Conservation (phyloP, 2,113 vertebrate genomes). For the Rhinopomastus cyanomelas region DNA sequence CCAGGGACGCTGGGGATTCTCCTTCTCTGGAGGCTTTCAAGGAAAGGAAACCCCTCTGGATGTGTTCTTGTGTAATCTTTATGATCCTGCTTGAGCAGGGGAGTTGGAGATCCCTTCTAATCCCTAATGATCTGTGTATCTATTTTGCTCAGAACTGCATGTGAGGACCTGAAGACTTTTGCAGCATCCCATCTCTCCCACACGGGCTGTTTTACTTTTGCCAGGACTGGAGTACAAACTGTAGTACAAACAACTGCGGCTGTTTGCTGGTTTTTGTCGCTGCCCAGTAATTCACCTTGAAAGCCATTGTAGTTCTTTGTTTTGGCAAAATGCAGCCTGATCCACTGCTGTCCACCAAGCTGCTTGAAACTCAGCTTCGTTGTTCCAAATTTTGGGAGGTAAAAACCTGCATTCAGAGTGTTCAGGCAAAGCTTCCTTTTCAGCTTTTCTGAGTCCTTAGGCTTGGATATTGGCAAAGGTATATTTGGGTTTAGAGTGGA, state of each 20-base stretch:
- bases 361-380: conserved; percentile 21
- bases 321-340: conserved; percentile 1
- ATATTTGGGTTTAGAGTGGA: neutral
- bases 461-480: neutral
- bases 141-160: neutral
- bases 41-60: too few species aligned
- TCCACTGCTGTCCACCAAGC: neutral
- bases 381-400: neutral
- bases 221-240: neutral
- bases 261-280: conserved; percentile 14
- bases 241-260: too few species aligned
- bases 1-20: too few species aligned
- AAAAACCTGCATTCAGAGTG: neutral
- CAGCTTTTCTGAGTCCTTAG: conserved; percentile 7
- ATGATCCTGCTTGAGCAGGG: too few species aligned
- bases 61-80: too few species aligned
- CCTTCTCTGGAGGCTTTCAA: too few species aligned
- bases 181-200: neutral
- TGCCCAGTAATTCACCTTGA: conserved; percentile 16
- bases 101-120: too few species aligned
- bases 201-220: neutral
- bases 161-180: neutral
- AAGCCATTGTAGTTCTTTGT: conserved; percentile 31
- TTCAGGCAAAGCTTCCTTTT: neutral
- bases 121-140: too few species aligned